Conservation (phyloP, 2,797 vertebrate genomes). For the Miichthys miiuy region DNA sequence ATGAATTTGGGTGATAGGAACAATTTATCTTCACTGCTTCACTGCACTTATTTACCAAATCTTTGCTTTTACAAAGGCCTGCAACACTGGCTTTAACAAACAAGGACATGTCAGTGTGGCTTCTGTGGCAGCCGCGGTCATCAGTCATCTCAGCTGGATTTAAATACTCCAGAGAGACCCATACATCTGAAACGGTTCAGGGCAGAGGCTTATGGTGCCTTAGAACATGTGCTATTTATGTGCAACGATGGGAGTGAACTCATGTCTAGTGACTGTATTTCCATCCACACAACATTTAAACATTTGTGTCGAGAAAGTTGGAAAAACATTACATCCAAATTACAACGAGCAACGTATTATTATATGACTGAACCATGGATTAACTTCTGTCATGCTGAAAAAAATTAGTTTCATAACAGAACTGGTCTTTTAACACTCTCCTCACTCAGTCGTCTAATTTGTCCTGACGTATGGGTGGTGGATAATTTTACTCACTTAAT, state of each 20-base stretch:
- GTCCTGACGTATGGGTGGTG: not conserved
- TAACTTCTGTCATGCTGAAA: constrained; percentile 10
- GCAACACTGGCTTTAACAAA: constrained; percentile 57
- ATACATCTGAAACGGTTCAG: constrained; percentile 61
- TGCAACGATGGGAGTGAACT: constrained; percentile 36
- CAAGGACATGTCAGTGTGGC: constrained; percentile 70
- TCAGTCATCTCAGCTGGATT: constrained; percentile 80
- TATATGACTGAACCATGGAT: constrained; percentile 4
- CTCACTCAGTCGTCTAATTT: constrained; percentile 18
- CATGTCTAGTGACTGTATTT: constrained; percentile 16
- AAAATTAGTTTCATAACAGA: constrained; percentile 3
- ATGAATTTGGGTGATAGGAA: constrained; percentile 76
- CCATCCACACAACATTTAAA: constrained; percentile 33
- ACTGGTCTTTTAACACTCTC: constrained; percentile 24
- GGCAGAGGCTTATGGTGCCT: constrained; percentile 42
- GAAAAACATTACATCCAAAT: constrained; percentile 25
- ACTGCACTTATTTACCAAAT: constrained; percentile 80
- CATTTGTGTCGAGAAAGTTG: constrained; percentile 17
- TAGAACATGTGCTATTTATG: constrained; percentile 50
- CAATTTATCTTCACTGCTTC: constrained; percentile 79
- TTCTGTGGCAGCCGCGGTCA: constrained; percentile 68
- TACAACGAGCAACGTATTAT: constrained; percentile 10
- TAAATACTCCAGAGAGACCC: constrained; percentile 69
- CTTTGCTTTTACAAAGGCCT: constrained; percentile 74
- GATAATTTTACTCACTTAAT: constrained; percentile 41